Evolutionary conservation across 2,888 invertebrate genomes (phyloP), one percentile per base, ranked within the genome.

Genomic region (Melieria crassipennis): DNA sequence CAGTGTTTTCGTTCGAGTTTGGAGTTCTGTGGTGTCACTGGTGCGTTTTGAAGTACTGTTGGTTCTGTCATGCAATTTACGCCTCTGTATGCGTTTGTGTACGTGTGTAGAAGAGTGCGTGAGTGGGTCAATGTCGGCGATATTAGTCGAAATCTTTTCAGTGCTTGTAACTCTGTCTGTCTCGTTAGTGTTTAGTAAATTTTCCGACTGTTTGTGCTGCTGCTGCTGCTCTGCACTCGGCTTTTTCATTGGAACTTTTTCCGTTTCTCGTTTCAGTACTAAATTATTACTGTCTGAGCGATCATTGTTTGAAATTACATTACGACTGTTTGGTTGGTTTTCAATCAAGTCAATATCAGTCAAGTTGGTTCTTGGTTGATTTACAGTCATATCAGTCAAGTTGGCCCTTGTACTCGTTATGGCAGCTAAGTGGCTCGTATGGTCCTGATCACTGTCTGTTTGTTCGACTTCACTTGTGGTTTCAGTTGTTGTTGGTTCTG

Each of bases 41-140:
- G 65, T 55, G 10, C 62, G 4, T 9, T 52, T 58, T 46, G 65
- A 10, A 61, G 16, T 62, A 4, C 10, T 46, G 62, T 62, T 7
- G 7, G 11, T 45, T 58, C 5, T 57, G 6, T 13, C n/a, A 1
- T 16, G 63, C 9, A 65, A 30, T 65, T 57, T 48, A 16, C 70
- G 62, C 46, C 70, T 48, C 47, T 72, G 72, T 43, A 75, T 74
- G 45, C 75, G 75, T 72, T 65, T 75, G 30, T 73, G 71, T 62
- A 72, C 73, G 4, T 10, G 50, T 16, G 56, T 11, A 13, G 64
- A 47, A 16, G 70, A 45, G 45, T 46, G 69, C 7, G n/a, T 69
- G 6, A 74, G 50, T 57, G 69, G 72, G 57, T 75, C 65, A 42
- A 65, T 69, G 61, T 71, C 70, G n/a, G 52, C 16, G 55, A 70